Percentiles rank a stretch among this genome's conserved stretches.
Evolutionary conservation across 2,113 vertebrate genomes (phyloP).

Genomic region (Sinocyclocheilus anophthalmus): DNA sequence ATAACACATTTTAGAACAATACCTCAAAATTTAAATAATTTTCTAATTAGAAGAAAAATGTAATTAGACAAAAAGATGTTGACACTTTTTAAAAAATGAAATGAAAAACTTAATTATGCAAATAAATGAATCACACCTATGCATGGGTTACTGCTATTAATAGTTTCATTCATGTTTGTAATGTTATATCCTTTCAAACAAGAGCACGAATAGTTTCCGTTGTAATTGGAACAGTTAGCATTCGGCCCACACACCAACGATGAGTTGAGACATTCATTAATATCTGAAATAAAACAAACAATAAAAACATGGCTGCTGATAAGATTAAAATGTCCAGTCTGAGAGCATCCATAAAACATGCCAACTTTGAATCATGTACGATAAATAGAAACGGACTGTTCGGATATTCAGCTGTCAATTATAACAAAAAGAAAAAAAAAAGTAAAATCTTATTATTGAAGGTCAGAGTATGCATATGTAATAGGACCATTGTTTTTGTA

Average conservation of each 20-base stretch:
- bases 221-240: background rate
- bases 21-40: background rate
- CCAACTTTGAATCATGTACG: background rate
- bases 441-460: no score
- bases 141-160: background rate
- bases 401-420: background rate
- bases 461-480: no score
- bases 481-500: no score
- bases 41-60: no score
- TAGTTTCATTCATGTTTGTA: background rate
- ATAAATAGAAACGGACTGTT: background rate
- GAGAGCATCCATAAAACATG: background rate
- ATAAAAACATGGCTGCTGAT: no score
- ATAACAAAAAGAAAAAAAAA: no score
- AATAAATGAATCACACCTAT: background rate
- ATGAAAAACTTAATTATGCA: background rate
- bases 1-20: slow-evolving; percentile 42
- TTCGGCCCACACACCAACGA: slow-evolving; percentile 5
- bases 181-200: background rate
- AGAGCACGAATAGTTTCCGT: slow-evolving; percentile 6
- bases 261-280: background rate
- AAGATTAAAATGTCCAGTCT: background rate
- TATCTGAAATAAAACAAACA: background rate
- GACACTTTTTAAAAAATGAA: no score
- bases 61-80: no score